Conservation (phyloP, 2,797 vertebrate species). For the Phoxinus dragarum region DNA sequence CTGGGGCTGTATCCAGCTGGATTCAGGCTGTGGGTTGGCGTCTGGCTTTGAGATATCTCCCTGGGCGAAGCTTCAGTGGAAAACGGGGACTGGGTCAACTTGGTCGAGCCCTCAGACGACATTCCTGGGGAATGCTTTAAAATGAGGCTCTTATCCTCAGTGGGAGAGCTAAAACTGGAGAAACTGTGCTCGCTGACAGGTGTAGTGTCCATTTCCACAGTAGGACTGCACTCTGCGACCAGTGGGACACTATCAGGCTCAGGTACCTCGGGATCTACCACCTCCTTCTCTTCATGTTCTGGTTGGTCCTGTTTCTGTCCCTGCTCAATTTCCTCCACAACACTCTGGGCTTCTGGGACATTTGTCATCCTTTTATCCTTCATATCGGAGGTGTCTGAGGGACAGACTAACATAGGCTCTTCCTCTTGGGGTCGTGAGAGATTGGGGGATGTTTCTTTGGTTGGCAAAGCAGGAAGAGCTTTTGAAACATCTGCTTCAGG, state of each 20-base stretch:
- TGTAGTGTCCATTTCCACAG: slow-evolving; percentile 74
- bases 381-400: slow-evolving; percentile 18
- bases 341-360: slow-evolving; percentile 42
- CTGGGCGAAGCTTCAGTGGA: slow-evolving; percentile 77
- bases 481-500: slow-evolving; percentile 60
- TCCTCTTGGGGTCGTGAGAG: slow-evolving; percentile 42
- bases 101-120: slow-evolving; percentile 71
- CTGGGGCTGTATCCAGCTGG: slow-evolving; percentile 60
- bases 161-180: slow-evolving; percentile 71
- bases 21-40: slow-evolving; percentile 66
- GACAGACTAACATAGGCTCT: slow-evolving; percentile 55
- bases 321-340: slow-evolving; percentile 13
- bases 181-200: slow-evolving; percentile 75
- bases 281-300: slow-evolving; percentile 60
- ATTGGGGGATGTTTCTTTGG: slow-evolving; percentile 59
- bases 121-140: slow-evolving; percentile 71
- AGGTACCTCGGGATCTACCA: slow-evolving; percentile 45
- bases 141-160: slow-evolving; percentile 68
- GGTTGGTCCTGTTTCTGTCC: slow-evolving; percentile 52
- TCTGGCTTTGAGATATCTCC: slow-evolving; percentile 62
- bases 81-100: slow-evolving; percentile 74
- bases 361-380: slow-evolving; percentile 13
- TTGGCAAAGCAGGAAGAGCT: slow-evolving; percentile 42
- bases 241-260: slow-evolving; percentile 60
- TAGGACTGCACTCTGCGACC: slow-evolving; percentile 66